A percentile compares a stretch with the other conserved stretches of the same genome.
Conservation (phyloP, 2,888 invertebrate genomes). For the Digitonthophagus gazella region DNA sequence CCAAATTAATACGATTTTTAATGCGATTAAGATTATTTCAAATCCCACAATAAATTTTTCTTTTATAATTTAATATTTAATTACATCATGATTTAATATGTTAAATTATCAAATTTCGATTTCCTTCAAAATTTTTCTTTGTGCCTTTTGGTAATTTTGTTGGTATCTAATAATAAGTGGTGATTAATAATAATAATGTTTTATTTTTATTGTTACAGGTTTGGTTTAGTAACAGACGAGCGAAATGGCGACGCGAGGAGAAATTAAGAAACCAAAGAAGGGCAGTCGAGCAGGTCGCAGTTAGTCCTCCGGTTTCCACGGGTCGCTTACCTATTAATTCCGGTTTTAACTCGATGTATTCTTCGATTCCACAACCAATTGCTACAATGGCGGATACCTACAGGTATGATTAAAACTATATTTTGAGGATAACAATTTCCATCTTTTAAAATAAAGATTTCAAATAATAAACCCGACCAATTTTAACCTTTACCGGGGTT, state of each 20-base stretch:
- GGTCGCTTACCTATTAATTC: slow-evolving; percentile 73
- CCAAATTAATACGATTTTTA: too few relatives aligned
- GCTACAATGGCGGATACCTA: slow-evolving; percentile 88
- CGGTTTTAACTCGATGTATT: slow-evolving; percentile 93
- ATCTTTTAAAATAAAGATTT: not conserved
- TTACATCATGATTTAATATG: too few relatives aligned
- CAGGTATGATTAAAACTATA: slow-evolving; percentile 58
- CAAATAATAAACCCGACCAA: too few relatives aligned
- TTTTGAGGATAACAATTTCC: not conserved
- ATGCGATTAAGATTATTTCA: too few relatives aligned
- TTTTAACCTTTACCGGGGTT: too few relatives aligned
- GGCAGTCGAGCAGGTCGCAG: slow-evolving; percentile 58
- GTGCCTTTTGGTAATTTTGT: too few relatives aligned
- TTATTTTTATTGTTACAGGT: slow-evolving; percentile 65
- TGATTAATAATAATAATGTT: slow-evolving; percentile 16
- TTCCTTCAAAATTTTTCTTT: too few relatives aligned
- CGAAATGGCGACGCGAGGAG: slow-evolving; percentile 99
- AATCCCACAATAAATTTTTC: too few relatives aligned
- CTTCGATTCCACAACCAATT: slow-evolving; percentile 91
- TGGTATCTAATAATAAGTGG: too few relatives aligned
- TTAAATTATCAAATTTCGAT: too few relatives aligned
- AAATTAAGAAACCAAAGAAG: slow-evolving; percentile 92
- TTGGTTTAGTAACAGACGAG: slow-evolving; percentile 99
- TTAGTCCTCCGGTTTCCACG: slow-evolving; percentile 60
- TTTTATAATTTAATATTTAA: too few relatives aligned